phyloP scores from a whole-genome alignment of 2,797 vertebrate species.

The Spinus olivaceus region DNA sequence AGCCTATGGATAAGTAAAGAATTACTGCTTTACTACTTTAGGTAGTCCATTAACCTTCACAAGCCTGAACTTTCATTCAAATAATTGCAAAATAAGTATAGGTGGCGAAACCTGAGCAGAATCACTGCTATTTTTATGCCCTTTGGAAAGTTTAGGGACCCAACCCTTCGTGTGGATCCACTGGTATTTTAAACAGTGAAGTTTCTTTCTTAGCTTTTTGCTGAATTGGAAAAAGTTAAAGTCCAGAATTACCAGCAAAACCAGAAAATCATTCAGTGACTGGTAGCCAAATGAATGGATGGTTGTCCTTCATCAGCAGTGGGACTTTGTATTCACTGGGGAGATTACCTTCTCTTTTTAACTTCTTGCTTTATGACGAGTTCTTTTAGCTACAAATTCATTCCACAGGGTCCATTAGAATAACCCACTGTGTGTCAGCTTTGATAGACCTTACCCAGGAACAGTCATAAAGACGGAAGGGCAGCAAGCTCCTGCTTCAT shows the following conservation, averaged over 20 bases:
- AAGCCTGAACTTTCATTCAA: slow-evolving; percentile 63
- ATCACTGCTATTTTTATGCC: slow-evolving; percentile 36
- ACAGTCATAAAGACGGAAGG: background rate
- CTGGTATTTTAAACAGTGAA: background rate
- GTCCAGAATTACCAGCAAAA: background rate
- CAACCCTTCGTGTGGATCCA: background rate
- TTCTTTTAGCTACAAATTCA: background rate
- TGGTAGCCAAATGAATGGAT: background rate
- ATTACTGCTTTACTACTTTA: slow-evolving; percentile 55
- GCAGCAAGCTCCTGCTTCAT: rapidly evolving
- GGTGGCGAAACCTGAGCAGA: slow-evolving; percentile 46
- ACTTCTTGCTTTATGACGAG: background rate
- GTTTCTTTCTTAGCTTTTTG: background rate
- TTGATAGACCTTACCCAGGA: background rate
- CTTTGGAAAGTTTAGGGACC: slow-evolving; percentile 50
- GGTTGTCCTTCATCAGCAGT: background rate
- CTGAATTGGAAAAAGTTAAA: background rate
- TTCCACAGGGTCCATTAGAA: background rate
- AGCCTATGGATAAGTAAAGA: slow-evolving; percentile 44
- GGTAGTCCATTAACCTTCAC: slow-evolving; percentile 74
- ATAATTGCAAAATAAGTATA: slow-evolving; percentile 65
- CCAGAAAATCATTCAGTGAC: background rate
- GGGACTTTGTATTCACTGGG: background rate
- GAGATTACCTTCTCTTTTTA: background rate
- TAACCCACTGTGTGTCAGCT: background rate